Base-by-base conservation (phyloP, 2,797 vertebrate genomes). In the Rhyacichthys aspro region DNA sequence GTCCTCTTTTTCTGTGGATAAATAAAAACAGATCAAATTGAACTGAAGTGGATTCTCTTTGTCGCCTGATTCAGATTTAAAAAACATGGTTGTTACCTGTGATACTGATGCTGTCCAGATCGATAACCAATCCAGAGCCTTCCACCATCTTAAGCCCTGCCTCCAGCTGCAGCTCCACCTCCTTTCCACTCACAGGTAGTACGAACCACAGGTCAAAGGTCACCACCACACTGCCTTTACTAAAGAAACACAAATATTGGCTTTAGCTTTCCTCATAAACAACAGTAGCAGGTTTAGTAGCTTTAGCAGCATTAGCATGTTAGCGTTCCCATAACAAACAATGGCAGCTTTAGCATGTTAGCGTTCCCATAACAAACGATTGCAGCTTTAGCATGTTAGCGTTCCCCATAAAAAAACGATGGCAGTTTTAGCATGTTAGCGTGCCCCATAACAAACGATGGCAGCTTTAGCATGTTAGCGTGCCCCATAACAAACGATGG, bases 211-310 rank as follows among this genome's bases (percentile, higher is more conserved):
- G 68, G 19, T 88, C 74, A 70, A 91, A 90, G 68, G 60, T 81
- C 68, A 90, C 91, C 4, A 63, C 56, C 53, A 93, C 86, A 36
- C 91, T 92, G 41, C 90, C 92, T 3, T 3, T 62, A n/a, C 91
- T 93, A 78, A 50, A 9, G 3, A 59, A 47, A 8, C 45, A 11
- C 1, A 47, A 10, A 19, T 0, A 37, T 17, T 1, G 43, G 7
- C 9, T n/a, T n/a, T n/a, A n/a, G n/a, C n/a, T n/a, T n/a, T n/a
- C n/a, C n/a, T 36, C 0, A 54, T 44, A 1, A 37, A 42, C 15
- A 16, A 23, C 23, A 32, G 15, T 16, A 14, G 17, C 41, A 0
- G 2, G 7, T 15, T 11, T 43, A 15, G 69, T 69, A n/a, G n/a
- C n/a, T n/a, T n/a, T n/a, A n/a, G n/a, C n/a, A n/a, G 2, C 7